Base-by-base conservation (phyloP, 53 echinoderm and acorn worm species). In the Actinopyga echinites region DNA sequence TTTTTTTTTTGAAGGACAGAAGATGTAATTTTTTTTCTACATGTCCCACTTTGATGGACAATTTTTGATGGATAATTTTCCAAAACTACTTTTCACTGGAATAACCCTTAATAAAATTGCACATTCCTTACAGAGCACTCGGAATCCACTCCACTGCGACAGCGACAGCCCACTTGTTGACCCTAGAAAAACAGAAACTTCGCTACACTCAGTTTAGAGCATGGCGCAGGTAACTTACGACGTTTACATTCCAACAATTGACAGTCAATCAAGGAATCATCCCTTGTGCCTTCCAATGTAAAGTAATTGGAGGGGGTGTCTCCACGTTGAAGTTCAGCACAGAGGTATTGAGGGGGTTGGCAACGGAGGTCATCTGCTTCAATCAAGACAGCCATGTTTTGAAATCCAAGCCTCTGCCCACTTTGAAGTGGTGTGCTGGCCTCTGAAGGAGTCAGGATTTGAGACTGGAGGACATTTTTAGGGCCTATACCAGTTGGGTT, bases 221-320 rank as follows among this genome's bases (percentile, higher is more conserved):
- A 22, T 54, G 30, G 59, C 63, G 56, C 65, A 30, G 43, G 63
- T 42, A 68, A 86, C 95, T 90, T 88, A 95, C 95, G 87, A 43
- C 85, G 80, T 71, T 95, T 88, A 86, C 95, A 95, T 65, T 85
- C 71, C 43, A 95, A 75, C 59, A 82, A 45, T 84, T 80, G 83
- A 86, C 95, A 95, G 79, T 88, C 87, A 45, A 24, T 82, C 57
- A 90, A 40, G 23, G 92, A 77, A 45, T 87, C 87, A 13, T 80
- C 85, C 38, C 87, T 89, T 15, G 90, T 64, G 69, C 88, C 93
- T 64, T 36, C 56, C 87, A 95, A 29, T 33, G 92, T 83, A 63
- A 92, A 95, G 25, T 84, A 77, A 1, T 85, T 53, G 0, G 78
- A 71, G 64, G 94, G 64, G 44, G 6, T 56, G 7, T 83, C 80